Evolutionary conservation across 2,888 invertebrate species (phyloP), one percentile per base, ranked within the genome.

Genomic region (Trisateles emortualis): DNA sequence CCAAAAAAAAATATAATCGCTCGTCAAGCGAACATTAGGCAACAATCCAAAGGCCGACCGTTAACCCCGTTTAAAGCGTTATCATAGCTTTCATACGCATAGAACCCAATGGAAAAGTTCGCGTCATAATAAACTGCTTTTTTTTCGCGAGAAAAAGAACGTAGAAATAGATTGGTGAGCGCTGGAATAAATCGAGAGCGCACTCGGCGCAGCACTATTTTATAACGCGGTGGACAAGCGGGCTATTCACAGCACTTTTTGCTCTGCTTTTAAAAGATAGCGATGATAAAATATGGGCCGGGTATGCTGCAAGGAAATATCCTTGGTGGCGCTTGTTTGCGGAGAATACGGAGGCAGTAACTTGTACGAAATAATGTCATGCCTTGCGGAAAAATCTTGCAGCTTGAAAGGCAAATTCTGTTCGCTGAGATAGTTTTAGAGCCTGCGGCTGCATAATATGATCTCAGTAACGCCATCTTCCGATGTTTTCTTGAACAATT

Each of bases 1-100:
- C 19, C 26, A 47, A 16, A 29, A 62, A 52, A 52, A 39, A 49
- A 52, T 38, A 46, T 30, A 55, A 35, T 33, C 74, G 59, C 68
- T 70, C 72, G 73, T 78, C 79, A 81, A 76, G 73, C 59, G 67
- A 72, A 68, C 83, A 87, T 88, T 87, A 88, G 88, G 87, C 87
- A 87, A 52, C 64, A 68, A 68, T 88, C 87, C 88, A 88, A 86
- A 8, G 60, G 55, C 51, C 66, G 74, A 75, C 63, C 80, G 79
- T 84, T 86, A 81, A 85, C 87, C 86, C 80, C 76, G 57, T 75
- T 78, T 66, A 68, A 62, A 74, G 57, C 58, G 60, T 74, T 78
- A 81, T 76, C 76, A 77, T 48, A 65, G 49, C 59, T 35, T 39
- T 41, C 58, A 55, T 46, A 50, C 41, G 24, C 11, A 52, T 57